phyloP scores from a whole-genome alignment of 2,113 vertebrate species.

The Nerophis ophidion region DNA sequence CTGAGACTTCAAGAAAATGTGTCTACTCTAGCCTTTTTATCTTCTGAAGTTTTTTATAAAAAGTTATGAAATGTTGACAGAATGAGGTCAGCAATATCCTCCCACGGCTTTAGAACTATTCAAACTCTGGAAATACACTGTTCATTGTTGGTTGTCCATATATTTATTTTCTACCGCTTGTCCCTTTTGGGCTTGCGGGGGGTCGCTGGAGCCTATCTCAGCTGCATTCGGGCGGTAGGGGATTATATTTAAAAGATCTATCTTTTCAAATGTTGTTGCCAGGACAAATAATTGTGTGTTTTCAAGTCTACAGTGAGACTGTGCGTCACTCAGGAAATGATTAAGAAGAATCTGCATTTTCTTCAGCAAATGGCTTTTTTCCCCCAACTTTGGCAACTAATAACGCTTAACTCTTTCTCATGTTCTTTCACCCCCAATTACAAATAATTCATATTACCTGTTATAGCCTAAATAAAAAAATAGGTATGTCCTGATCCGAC shows the following conservation, averaged over 20 bases:
- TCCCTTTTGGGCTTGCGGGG: too few relatives aligned
- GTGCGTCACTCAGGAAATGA: slow-evolving; percentile 1
- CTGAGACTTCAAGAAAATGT: slow-evolving; percentile 21
- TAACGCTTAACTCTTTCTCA: too few relatives aligned
- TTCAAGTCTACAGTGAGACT: neutral
- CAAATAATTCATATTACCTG: too few relatives aligned
- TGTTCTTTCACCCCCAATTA: too few relatives aligned
- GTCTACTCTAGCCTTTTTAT: slow-evolving; percentile 1
- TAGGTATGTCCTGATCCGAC: too few relatives aligned
- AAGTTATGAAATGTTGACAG: neutral
- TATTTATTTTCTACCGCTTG: too few relatives aligned
- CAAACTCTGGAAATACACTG: neutral
- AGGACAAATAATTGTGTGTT: neutral
- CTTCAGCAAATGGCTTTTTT: neutral
- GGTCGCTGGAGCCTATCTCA: too few relatives aligned
- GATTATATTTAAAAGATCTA: neutral
- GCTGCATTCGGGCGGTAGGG: too few relatives aligned
- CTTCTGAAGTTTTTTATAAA: slow-evolving; percentile 4
- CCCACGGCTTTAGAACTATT: neutral
- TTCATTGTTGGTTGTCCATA: neutral
- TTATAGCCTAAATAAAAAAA: too few relatives aligned
- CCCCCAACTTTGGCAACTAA: neutral
- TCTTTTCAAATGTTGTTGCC: neutral
- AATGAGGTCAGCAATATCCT: neutral
- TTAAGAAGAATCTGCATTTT: neutral